These are phyloP conservation scores for Saccopteryx bilineata DNA, from an alignment of 2,113 vertebrate genomes.

Conservation along the genomic window DNA sequence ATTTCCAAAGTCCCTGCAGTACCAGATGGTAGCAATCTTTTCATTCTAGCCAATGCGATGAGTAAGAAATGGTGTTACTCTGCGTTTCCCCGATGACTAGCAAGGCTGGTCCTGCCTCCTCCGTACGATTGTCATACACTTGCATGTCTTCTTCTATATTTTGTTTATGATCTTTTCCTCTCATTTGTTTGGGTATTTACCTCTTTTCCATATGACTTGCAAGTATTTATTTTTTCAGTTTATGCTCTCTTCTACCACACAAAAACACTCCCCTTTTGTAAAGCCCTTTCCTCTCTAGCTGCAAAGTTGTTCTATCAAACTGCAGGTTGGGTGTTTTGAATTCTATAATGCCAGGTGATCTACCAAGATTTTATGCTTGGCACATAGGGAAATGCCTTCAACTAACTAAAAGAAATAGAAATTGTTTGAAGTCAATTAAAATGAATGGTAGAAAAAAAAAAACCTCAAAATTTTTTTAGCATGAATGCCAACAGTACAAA, in stretches of 20 bases:
- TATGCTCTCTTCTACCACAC: slow-evolving; percentile 29
- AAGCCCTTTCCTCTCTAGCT: neutral
- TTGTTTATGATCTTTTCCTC: neutral
- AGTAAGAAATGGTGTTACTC: neutral
- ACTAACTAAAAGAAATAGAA: slow-evolving; percentile 40
- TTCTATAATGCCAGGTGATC: neutral
- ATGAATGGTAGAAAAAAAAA: slow-evolving; percentile 23
- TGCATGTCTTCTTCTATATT: neutral
- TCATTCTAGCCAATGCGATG: neutral
- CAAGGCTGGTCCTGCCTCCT: neutral
- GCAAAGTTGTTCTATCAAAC: neutral
- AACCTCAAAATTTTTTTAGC: neutral
- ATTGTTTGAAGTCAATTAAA: neutral
- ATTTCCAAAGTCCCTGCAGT: neutral
- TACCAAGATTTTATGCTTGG: neutral
- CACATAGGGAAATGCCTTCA: neutral
- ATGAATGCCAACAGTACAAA: neutral
- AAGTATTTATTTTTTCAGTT: slow-evolving; percentile 43
- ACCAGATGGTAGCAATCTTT: neutral
- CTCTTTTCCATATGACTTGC: slow-evolving; percentile 6
- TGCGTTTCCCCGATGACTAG: neutral
- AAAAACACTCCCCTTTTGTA: neutral
- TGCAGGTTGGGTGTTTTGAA: neutral
- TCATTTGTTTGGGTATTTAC: neutral
- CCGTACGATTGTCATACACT: neutral